Evolutionary conservation across 2,113 vertebrate genomes (phyloP), one percentile per base, ranked within the genome.

Genomic region (Ailurus styani): DNA sequence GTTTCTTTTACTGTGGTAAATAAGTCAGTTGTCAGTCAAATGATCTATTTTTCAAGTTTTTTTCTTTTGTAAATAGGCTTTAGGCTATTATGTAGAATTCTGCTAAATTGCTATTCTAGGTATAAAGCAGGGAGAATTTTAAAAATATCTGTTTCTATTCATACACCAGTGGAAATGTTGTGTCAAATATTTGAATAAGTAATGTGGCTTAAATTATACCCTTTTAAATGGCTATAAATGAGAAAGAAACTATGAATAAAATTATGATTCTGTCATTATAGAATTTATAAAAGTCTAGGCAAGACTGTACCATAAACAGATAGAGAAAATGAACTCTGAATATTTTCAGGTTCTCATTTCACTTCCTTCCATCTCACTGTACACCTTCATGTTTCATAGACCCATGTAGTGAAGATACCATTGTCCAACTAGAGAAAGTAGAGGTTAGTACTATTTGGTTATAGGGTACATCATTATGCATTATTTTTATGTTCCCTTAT

Each of bases 171-270:
- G 17, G 42, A 95, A 96, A 96, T 96, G 87, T 66, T 64, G 29
- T 96, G 82, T 79, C 86, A 98, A 87, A 97, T 95, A 97, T 96
- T 97, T 95, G 85, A 98, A 77, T 98, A 93, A 96, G 55, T 94
- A 93, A 87, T 87, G 42, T 72, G 37, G 17, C 37, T 96, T 93
- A 96, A 97, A 96, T 96, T 90, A 88, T 97, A 86, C 13, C 31
- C 34, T 96, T 96, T 97, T 90, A 96, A 96, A 83, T 97, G 23
- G 20, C 25, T 90, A 52, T 70, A 92, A 82, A 81, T 96, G 68
- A 95, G 73, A 78, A 96, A 77, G 42, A 93, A 96, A 93, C 37
- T 86, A 87, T 97, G 73, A 98, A 91, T 91, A 90, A 91, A 93
- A 96, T 93, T 93, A 94, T 96, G 50, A 77, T 73, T 87, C 40